Evolutionary conservation across 2,888 invertebrate species (phyloP).

Genomic region (Phorcus lineatus): DNA sequence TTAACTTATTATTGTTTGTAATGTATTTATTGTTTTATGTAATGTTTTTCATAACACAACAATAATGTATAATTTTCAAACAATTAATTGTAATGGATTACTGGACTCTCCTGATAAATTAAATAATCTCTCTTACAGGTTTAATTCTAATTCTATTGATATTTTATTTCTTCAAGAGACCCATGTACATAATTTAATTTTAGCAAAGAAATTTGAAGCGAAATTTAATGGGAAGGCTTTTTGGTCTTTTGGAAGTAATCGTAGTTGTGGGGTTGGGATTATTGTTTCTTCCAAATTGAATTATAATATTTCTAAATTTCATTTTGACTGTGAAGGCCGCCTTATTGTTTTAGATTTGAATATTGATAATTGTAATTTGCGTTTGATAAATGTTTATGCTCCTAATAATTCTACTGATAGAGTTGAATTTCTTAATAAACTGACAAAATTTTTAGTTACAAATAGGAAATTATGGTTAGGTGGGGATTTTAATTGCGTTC

Average conservation of each 20-base stretch:
- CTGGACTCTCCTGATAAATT: background rate
- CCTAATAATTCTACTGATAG: background rate
- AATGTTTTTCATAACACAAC: too few relatives aligned
- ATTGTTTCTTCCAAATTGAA: background rate
- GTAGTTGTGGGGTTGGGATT: background rate
- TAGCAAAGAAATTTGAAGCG: background rate
- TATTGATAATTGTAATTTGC: background rate
- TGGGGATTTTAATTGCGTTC: background rate
- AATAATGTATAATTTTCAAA: too few relatives aligned
- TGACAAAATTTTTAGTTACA: background rate
- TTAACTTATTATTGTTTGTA: too few relatives aligned
- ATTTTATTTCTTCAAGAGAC: conserved; percentile 14
- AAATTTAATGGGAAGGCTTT: background rate
- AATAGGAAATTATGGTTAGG: background rate
- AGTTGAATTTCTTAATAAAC: background rate
- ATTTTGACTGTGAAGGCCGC: conserved; percentile 5
- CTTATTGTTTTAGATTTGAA: background rate
- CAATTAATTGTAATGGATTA: background rate
- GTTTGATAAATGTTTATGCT: conserved; percentile 1
- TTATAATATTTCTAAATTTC: background rate
- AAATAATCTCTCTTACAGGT: background rate
- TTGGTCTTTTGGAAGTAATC: conserved; percentile 16
- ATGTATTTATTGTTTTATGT: too few relatives aligned
- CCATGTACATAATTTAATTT: background rate
- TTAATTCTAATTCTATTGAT: background rate